Percentiles rank a stretch among this genome's conserved stretches.
Conservation (phyloP, 2,113 vertebrate species). For the Perognathus longimembris region DNA sequence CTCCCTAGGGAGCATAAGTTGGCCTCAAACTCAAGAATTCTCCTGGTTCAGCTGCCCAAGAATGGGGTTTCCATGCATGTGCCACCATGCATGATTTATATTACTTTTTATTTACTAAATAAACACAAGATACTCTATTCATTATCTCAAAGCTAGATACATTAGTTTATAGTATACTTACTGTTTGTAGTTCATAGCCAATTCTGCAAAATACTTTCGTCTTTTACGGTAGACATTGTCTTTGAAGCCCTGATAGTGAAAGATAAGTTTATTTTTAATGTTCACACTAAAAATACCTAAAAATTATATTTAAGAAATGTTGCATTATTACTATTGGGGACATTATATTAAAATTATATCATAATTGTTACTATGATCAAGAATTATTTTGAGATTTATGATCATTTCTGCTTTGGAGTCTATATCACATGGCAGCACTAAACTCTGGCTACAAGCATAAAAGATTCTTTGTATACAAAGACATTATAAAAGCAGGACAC, state of each 20-base stretch:
- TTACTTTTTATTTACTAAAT: slow-evolving; percentile 39
- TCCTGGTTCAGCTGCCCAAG: too few species aligned
- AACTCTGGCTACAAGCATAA: slow-evolving; percentile 2
- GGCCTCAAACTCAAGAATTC: too few species aligned
- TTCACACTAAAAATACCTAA: slow-evolving; percentile 14
- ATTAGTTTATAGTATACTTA: slow-evolving; percentile 85
- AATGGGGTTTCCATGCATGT: too few species aligned
- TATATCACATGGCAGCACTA: not conserved
- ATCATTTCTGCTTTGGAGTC: slow-evolving; percentile 56
- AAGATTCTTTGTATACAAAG: not conserved
- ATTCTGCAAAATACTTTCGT: slow-evolving; percentile 97
- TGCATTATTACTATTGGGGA: not conserved
- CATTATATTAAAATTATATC: not conserved
- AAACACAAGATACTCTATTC: not conserved
- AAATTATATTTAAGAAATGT: slow-evolving; percentile 28
- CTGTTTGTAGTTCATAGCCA: slow-evolving; percentile 96
- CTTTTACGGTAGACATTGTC: slow-evolving; percentile 98
- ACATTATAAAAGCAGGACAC: not conserved
- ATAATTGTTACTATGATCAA: slow-evolving; percentile 37
- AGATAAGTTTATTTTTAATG: slow-evolving; percentile 34
- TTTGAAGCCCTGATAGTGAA: slow-evolving; percentile 93
- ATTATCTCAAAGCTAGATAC: slow-evolving; percentile 49
- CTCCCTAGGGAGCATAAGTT: too few species aligned
- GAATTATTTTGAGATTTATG: slow-evolving; percentile 7
- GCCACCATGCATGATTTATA: not conserved